Base-by-base conservation (phyloP, 1,140 invertebrate species). In the Palaemon carinicauda region DNA sequence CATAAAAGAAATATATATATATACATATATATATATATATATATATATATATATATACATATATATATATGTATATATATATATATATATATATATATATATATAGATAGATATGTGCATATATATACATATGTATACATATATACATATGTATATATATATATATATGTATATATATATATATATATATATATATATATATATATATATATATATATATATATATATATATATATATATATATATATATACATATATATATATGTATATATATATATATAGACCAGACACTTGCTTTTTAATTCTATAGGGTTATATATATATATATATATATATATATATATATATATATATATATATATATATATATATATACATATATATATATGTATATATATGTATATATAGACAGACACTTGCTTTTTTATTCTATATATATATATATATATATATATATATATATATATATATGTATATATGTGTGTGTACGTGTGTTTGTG, bases 261-360 rank as follows among this genome's bases (percentile, higher is more conserved):
- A 60, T 60, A 60, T 60, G 14, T 60, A 60, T 60, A 60, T 60
- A 60, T 60, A 60, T 60, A 4, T 60, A 60, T 60, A 60, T 60
- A 14, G 3, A 14, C 14, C n/a, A n/a, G n/a, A n/a, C n/a, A n/a
- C n/a, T n/a, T n/a, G n/a, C n/a, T n/a, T n/a, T n/a, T n/a, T 14
- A 60, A 60, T 4, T 14, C 54, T n/a, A 14, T 3, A n/a, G 14
- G 14, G 2, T 14, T 60, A 19, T 60, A 19, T n/a, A 60, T 60
- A 24, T 60, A 14, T 60, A 24, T 60, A 14, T 60, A 14, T 60
- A 24, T 60, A 60, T 60, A 60, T 60, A 60, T 60, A 60, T 60
- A 60, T 60, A 60, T 60, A 60, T 60, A 60, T 60, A 60, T 60
- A 60, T 60, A 60, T 60, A 60, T 60, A 60, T 60, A 60, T 60